These are phyloP conservation scores for Hypolimnas misippus DNA, from an alignment of 2,888 invertebrate species.

Conservation along the genomic window DNA sequence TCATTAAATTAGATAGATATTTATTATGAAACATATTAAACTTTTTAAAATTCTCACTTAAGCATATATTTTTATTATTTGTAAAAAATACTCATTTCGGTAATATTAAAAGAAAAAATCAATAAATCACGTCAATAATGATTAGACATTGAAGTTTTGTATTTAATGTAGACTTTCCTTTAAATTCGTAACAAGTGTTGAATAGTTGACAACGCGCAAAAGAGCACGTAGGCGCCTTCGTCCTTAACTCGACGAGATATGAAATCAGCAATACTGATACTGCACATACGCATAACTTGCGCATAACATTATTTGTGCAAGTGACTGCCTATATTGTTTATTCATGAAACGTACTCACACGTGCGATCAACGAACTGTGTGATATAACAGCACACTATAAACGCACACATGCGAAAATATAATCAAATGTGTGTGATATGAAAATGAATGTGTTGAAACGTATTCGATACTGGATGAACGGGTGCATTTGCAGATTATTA, in stretches of 20 bases:
- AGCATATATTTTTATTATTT: too few relatives aligned
- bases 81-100: too few relatives aligned
- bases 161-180: background rate
- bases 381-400: constrained; percentile 42
- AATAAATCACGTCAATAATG: background rate
- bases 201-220: constrained; percentile 63
- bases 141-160: background rate
- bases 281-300: constrained; percentile 45
- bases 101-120: background rate
- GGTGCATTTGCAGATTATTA: constrained; percentile 16
- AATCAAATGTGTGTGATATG: constrained; percentile 17
- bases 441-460: background rate
- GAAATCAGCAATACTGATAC: constrained; percentile 51
- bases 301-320: constrained; percentile 47
- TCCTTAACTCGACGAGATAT: constrained; percentile 49
- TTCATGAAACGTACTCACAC: constrained; percentile 48
- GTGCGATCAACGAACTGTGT: constrained; percentile 49
- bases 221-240: constrained; percentile 74
- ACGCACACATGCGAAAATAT: constrained; percentile 35
- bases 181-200: background rate
- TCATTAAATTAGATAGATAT: too few relatives aligned
- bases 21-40: too few relatives aligned
- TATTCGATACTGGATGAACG: background rate
- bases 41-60: too few relatives aligned
- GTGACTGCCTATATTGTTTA: constrained; percentile 49